These are phyloP conservation scores for Thymallus thymallus DNA, from an alignment of 2,113 vertebrate species.

Conservation along the genomic window DNA sequence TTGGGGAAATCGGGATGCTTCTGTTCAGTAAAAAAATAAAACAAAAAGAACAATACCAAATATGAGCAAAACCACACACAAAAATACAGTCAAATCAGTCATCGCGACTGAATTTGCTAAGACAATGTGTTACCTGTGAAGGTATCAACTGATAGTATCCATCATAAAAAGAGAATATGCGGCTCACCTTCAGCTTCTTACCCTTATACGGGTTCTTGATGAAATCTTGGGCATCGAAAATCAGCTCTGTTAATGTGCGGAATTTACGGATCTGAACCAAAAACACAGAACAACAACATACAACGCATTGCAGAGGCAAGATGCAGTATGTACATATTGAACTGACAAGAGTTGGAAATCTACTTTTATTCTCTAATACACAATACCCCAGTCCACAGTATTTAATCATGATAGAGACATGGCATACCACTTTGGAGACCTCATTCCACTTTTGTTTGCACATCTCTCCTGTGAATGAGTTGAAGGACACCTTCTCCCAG, in stretches of 20 bases:
- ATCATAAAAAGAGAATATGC: not conserved
- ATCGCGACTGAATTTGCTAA: too few relatives aligned
- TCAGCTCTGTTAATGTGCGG: conserved; percentile 90
- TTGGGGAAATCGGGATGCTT: conserved; percentile 99
- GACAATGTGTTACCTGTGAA: not conserved
- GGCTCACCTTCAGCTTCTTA: conserved; percentile 92
- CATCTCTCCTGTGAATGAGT: conserved; percentile 91
- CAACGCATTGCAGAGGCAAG: not conserved
- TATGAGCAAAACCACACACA: not conserved
- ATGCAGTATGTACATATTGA: not conserved
- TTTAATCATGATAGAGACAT: not conserved
- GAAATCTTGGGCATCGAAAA: conserved; percentile 91
- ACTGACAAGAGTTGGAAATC: not conserved
- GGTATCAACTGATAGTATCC: not conserved
- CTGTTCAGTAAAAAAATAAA: conserved; percentile 63
- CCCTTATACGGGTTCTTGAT: conserved; percentile 98
- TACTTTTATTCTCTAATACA: not conserved
- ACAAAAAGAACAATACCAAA: not conserved
- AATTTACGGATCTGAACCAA: conserved; percentile 91
- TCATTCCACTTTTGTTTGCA: conserved; percentile 96
- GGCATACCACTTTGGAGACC: conserved; percentile 88
- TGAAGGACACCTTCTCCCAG: conserved; percentile 97
- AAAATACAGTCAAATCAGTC: too few relatives aligned
- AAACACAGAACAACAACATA: not conserved
- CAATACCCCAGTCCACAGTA: not conserved